Conservation (phyloP, 2,797 vertebrate genomes). For the Nannoperca obscura region DNA sequence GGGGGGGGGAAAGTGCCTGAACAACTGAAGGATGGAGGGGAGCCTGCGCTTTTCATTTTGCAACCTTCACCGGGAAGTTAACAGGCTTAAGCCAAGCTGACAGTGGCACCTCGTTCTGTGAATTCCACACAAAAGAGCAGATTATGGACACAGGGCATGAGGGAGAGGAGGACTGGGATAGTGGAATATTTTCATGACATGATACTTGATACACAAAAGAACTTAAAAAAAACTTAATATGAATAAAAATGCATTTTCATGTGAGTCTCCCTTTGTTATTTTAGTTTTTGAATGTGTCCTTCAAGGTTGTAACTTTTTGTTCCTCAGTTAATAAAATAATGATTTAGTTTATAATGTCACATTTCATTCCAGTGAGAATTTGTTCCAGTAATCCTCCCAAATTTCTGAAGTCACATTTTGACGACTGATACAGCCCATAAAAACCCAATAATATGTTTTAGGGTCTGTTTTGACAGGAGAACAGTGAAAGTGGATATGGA, state of each 20-base stretch:
- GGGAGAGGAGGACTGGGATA: slow-evolving; percentile 38
- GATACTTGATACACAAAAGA: slow-evolving; percentile 75
- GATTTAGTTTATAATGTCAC: not conserved
- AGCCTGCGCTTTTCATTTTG: slow-evolving; percentile 63
- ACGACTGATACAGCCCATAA: not conserved
- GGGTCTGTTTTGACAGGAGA: not conserved
- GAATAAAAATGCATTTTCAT: slow-evolving; percentile 77
- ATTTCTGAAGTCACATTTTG: not conserved
- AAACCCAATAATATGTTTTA: not conserved
- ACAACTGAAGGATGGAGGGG: slow-evolving; percentile 44
- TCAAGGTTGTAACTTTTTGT: not conserved
- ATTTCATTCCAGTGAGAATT: not conserved
- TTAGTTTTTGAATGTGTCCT: not conserved
- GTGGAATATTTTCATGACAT: slow-evolving; percentile 75
- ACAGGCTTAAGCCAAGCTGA: slow-evolving; percentile 74
- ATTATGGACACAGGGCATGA: slow-evolving; percentile 50
- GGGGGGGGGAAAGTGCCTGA: slow-evolving; percentile 63
- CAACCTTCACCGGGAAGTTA: slow-evolving; percentile 73
- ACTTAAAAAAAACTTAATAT: slow-evolving; percentile 61
- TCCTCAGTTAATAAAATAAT: not conserved
- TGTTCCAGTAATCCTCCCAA: too few relatives aligned
- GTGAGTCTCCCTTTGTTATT: slow-evolving; percentile 36
- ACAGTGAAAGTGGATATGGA: not conserved
- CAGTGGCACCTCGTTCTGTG: slow-evolving; percentile 70
- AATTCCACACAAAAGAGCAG: slow-evolving; percentile 71